Evolutionary conservation across 1,140 invertebrate species (phyloP).

Genomic region (Drosophila watanabei): DNA sequence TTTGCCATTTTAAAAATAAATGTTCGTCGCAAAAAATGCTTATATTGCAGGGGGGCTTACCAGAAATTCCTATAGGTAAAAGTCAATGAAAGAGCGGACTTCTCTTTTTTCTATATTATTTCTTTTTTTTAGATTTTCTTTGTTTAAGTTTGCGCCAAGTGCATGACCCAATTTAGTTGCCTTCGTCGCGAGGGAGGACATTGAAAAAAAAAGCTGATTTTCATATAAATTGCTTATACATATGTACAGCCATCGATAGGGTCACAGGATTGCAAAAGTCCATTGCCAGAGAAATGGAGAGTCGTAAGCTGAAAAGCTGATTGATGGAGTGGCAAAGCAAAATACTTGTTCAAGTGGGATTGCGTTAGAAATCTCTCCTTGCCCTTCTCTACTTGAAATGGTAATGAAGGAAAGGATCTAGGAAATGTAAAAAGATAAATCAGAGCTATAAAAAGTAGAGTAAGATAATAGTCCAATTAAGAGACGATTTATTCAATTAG

Average conservation of each 20-base stretch:
- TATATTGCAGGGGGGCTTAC: conserved; percentile 13
- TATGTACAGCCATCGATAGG: conserved; percentile 37
- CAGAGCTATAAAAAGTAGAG: background rate
- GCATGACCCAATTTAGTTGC: conserved; percentile 52
- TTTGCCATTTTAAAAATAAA: conserved; percentile 67
- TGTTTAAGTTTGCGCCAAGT: conserved; percentile 48
- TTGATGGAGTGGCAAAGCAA: conserved; percentile 38
- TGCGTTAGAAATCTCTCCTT: background rate
- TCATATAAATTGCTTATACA: conserved; percentile 61
- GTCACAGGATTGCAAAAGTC: background rate
- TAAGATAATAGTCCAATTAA: background rate
- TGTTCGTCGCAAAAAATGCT: conserved; percentile 31
- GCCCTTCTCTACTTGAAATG: background rate
- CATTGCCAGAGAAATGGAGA: conserved; percentile 3
- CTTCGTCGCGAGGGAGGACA: conserved; percentile 26
- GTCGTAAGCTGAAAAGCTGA: conserved; percentile 48
- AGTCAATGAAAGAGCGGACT: conserved; percentile 46
- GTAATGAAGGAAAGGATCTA: background rate
- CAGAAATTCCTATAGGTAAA: conserved; percentile 18
- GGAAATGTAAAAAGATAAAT: background rate
- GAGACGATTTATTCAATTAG: background rate
- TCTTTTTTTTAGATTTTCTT: conserved; percentile 14
- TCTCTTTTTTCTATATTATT: background rate
- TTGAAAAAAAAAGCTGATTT: conserved; percentile 52
- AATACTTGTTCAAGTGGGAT: conserved; percentile 14